Percentiles rank a stretch among this genome's conserved stretches.
phyloP scores from a whole-genome alignment of 1,140 invertebrate genomes.

The Forficula auricularia region DNA sequence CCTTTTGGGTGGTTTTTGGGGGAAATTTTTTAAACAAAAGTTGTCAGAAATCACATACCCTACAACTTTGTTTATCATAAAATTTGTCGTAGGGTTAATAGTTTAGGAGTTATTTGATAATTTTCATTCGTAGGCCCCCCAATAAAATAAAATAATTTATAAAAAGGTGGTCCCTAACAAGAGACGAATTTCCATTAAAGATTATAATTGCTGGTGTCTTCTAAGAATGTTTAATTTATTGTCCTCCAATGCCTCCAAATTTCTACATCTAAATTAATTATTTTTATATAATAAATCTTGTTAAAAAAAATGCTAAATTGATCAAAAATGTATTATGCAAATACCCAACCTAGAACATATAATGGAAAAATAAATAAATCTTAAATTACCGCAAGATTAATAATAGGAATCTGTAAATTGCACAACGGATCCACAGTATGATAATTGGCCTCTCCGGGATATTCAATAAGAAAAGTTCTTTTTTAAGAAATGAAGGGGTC shows the following conservation, averaged over 20 bases:
- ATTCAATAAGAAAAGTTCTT: slow-evolving; percentile 52
- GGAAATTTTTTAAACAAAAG: no score
- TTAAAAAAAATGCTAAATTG: not conserved
- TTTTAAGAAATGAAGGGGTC: slow-evolving; percentile 13
- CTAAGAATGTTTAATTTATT: not conserved
- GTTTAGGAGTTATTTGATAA: no score
- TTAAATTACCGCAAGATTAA: slow-evolving; percentile 36
- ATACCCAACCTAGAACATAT: not conserved
- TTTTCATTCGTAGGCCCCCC: no score
- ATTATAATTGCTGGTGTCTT: no score
- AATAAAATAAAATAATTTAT: no score
- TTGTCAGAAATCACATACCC: no score
- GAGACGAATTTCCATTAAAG: no score
- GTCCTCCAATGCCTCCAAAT: not conserved
- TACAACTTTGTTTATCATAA: no score
- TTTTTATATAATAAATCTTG: not conserved
- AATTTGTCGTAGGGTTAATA: no score
- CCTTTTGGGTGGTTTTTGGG: no score
- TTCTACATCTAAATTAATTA: not conserved
- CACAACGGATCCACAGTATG: slow-evolving; percentile 32
- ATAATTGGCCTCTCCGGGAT: slow-evolving; percentile 50
- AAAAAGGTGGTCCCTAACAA: no score
- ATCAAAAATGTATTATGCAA: not conserved
- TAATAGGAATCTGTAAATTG: slow-evolving; percentile 31
- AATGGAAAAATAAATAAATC: not conserved